These are phyloP conservation scores for Psilopsiagon aymara DNA, from an alignment of 2,113 vertebrate species.

Conservation along the genomic window DNA sequence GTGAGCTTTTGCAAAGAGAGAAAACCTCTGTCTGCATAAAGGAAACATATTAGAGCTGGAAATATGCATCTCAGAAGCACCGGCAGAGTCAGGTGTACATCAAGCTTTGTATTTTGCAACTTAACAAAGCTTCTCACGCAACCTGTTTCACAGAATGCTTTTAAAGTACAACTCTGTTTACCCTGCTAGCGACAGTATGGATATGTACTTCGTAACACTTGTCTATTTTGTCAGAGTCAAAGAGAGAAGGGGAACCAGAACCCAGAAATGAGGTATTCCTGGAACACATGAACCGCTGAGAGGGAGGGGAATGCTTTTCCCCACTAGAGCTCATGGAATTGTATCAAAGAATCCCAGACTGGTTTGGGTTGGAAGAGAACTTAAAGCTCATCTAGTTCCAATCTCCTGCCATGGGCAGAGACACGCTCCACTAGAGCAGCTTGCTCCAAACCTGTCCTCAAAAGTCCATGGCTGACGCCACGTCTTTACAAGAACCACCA, in stretches of 20 bases:
- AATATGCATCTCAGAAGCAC: neutral
- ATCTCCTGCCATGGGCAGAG: neutral
- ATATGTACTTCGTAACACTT: accelerated
- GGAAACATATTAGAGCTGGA: neutral
- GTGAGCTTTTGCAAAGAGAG: neutral
- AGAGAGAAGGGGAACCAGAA: neutral
- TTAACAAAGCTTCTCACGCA: neutral
- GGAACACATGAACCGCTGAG: accelerated
- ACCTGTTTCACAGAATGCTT: accelerated
- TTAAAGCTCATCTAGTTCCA: neutral
- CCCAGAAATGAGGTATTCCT: accelerated
- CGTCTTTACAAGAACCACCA: neutral
- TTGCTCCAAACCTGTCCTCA: neutral
- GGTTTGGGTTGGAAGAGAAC: neutral
- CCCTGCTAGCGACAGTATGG: neutral
- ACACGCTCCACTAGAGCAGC: neutral
- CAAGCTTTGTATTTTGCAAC: neutral
- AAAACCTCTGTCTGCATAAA: neutral
- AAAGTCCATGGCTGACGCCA: accelerated
- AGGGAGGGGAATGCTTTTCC: neutral
- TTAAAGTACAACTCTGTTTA: accelerated
- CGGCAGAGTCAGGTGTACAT: accelerated
- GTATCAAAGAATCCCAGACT: neutral
- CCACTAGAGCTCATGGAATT: neutral
- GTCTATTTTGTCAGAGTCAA: accelerated